Base-by-base conservation (phyloP, 2,113 vertebrate species). In the Ondatra zibethicus region DNA sequence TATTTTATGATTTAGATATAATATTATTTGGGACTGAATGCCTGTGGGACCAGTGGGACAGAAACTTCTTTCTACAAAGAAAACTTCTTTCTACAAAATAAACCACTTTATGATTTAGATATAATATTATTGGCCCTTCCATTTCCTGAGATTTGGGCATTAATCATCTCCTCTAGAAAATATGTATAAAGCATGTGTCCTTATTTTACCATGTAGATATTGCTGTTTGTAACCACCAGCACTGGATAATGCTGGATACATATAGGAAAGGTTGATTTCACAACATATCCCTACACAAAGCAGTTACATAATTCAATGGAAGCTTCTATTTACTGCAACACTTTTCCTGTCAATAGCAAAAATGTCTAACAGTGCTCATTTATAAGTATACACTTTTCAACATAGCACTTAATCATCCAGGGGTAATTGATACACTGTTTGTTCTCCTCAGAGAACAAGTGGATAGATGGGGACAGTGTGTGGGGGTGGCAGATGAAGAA, bases 1-100 rank as follows among this genome's bases (percentile, higher is more conserved):
- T 4, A 50, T 81, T 95, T 88, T 45, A 91, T 52, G 6, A 36
- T 55, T 92, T 92, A 75, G 39, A 88, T 88, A 55, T 17, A 91
- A 39, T 17, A 68, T 68, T 31, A 90, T 5, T 29, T n/a, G n/a
- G n/a, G n/a, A n/a, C n/a, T n/a, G n/a, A n/a, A n/a, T n/a, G n/a
- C n/a, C n/a, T n/a, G n/a, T n/a, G n/a, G n/a, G n/a, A n/a, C n/a
- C n/a, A n/a, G n/a, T n/a, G n/a, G n/a, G n/a, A n/a, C n/a, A n/a
- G n/a, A n/a, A n/a, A n/a, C n/a, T n/a, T n/a, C n/a, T n/a, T n/a
- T n/a, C n/a, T n/a, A n/a, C n/a, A n/a, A n/a, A n/a, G n/a, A n/a
- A n/a, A n/a, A n/a, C n/a, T n/a, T n/a, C n/a, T n/a, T n/a, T n/a
- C n/a, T n/a, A n/a, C n/a, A n/a, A n/a, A n/a, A n/a, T n/a, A n/a